Percentiles rank a stretch among this genome's conserved stretches.
phyloP scores from a whole-genome alignment of 2,888 invertebrate genomes.

The Drosophila hamatofila region DNA sequence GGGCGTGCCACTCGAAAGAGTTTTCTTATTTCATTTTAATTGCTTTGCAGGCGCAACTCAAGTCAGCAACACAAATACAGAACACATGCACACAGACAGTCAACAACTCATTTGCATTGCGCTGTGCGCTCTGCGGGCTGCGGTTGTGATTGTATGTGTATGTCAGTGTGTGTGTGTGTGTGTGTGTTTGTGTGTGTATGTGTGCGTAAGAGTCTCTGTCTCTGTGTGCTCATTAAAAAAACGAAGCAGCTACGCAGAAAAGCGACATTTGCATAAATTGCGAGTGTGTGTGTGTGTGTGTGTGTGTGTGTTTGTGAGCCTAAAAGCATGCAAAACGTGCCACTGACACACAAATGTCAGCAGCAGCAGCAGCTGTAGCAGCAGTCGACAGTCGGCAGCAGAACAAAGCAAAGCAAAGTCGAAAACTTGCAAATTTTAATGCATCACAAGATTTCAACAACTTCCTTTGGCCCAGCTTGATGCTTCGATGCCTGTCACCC shows the following conservation, averaged over 20 bases:
- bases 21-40: slow-evolving; percentile 71
- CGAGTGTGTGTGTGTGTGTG: slow-evolving; percentile 18
- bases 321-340: slow-evolving; percentile 73
- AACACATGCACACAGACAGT: slow-evolving; percentile 14
- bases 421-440: slow-evolving; percentile 78
- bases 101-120: slow-evolving; percentile 50
- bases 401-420: slow-evolving; percentile 74
- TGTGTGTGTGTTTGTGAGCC: slow-evolving; percentile 25
- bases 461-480: slow-evolving; percentile 53
- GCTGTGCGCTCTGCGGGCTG: slow-evolving; percentile 32
- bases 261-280: slow-evolving; percentile 75
- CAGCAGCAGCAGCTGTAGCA: slow-evolving; percentile 38
- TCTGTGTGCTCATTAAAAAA: slow-evolving; percentile 74
- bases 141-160: slow-evolving; percentile 21
- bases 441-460: slow-evolving; percentile 75
- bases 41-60: slow-evolving; percentile 62
- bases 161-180: slow-evolving; percentile 10
- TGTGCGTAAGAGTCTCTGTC: slow-evolving; percentile 2
- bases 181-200: slow-evolving; percentile 15
- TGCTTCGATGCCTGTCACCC: slow-evolving; percentile 40
- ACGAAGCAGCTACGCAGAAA: slow-evolving; percentile 74
- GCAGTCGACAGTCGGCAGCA: slow-evolving; percentile 27
- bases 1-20: slow-evolving; percentile 23
- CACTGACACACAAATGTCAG: slow-evolving; percentile 79
- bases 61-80: slow-evolving; percentile 34